Evolutionary conservation across 2,113 vertebrate species (phyloP), one percentile per base, ranked within the genome.

Genomic region (Centropristis striata): DNA sequence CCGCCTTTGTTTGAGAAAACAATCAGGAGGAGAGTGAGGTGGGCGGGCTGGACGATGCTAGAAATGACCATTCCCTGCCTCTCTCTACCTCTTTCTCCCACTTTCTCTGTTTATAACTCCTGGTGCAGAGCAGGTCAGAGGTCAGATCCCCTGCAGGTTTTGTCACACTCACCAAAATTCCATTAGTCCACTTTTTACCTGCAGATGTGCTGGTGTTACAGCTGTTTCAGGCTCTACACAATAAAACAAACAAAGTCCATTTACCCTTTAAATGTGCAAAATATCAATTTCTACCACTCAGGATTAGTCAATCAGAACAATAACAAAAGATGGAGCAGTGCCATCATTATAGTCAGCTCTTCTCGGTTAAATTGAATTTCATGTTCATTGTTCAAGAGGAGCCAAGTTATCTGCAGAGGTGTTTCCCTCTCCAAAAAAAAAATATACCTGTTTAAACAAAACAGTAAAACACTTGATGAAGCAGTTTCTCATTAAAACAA

Each of bases 41-140:
- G 64, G 25, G 72, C 67, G 60, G 70, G 71, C 71, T 82, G 92
- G 95, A 95, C 84, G 71, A 83, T 93, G 84, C 92, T 92, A 93
- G 95, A 96, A 96, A 87, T 71, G 87, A 75, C 89, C 80, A 83
- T 73, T 89, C 93, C 84, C 59, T 85, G 83, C 87, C 81, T 80
- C 68, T 71, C 73, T 86, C 60, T 63, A 20, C 67, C 81, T 49
- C 71, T 66, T 80, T 80, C 68, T 84, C 66, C 71, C 44, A 23
- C 72, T 64, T 81, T 86, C 67, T 76, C 71, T 86, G 21, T 83
- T 25, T 28, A 37, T 67, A 46, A n/a, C 25, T 74, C 53, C 59
- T 51, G 46, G 44, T 9, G 53, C 8, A 3, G 64, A 50, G 25
- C n/a, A 5, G 86, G 75, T 75, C 85, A 87, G 68, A 84, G 87